Percentiles rank a stretch among this genome's conserved stretches.
These are phyloP conservation scores for Micrastur ruficollis DNA, from an alignment of 2,797 vertebrate species.

Conservation along the genomic window DNA sequence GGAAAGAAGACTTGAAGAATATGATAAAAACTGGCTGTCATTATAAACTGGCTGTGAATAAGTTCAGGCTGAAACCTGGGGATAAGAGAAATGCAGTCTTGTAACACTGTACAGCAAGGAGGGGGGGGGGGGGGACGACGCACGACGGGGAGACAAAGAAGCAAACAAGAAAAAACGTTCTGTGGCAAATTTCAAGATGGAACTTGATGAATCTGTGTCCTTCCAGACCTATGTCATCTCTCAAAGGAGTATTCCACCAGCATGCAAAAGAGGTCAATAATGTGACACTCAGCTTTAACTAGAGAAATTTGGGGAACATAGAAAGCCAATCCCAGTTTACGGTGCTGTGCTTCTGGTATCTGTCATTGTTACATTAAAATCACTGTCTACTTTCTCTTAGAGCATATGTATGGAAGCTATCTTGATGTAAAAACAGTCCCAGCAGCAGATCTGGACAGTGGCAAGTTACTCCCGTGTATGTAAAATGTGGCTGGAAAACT, in stretches of 20 bases:
- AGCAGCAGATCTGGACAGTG: slow-evolving; percentile 7
- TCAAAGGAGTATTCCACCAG: not conserved
- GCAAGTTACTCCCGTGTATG: not conserved
- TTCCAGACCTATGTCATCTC: not conserved
- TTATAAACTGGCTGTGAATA: not conserved
- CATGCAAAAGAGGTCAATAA: not conserved
- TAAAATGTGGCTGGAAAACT: slow-evolving; percentile 11
- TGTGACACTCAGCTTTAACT: not conserved
- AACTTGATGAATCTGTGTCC: not conserved
- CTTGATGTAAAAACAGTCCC: not conserved
- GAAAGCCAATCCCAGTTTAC: not conserved
- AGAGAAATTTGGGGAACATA: not conserved
- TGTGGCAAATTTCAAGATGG: not conserved
- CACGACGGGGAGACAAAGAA: not conserved
- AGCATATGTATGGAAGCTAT: not conserved
- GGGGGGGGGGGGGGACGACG: too few species aligned
- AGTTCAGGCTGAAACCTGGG: not conserved
- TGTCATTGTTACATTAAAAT: slow-evolving; percentile 1
- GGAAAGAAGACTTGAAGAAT: not conserved
- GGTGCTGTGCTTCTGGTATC: not conserved
- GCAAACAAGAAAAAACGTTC: not conserved
- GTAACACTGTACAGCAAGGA: not conserved
- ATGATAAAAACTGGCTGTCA: not conserved
- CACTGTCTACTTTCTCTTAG: not conserved
- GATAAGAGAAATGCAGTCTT: not conserved